Base-by-base conservation (phyloP, 2,113 vertebrate genomes). In the Anolis sagrei region DNA sequence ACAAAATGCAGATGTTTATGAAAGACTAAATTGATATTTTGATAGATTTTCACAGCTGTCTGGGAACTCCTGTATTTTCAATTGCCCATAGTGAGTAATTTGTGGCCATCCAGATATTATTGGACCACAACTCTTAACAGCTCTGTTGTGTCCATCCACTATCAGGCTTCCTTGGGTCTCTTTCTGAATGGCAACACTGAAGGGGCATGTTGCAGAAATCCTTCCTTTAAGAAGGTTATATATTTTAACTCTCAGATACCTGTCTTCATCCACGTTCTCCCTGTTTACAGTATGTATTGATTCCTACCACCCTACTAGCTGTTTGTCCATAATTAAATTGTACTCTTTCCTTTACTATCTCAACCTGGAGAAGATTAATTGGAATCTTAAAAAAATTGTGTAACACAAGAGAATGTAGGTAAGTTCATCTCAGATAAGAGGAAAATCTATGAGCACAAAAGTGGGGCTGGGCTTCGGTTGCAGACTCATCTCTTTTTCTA, bases 261-360 rank as follows among this genome's bases (percentile, higher is more conserved):
- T 69, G 62, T 66, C 64, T 82, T 70, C 62, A 69, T 76, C 62
- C 23, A 16, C 34, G 51, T 69, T 82, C 86, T 58, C 14, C 29
- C 34, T 16, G 29, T 48, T 68, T 72, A 82, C 19, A 32, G 18
- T 18, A 61, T 32, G 29, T 76, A 87, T 86, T 76, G 79, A 86
- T 82, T 69, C 14, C 29, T 13, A 72, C 61, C 74, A 64, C 64
- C 54, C 6, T 7, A 10, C 79, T 74, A 81, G n/a, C 69, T 87
- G 79, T 81, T 69, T 82, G 73, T 49, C 25, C 49, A 44, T 82
- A 81, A 87, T 83, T 68, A 87, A 64, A 84, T 84, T 79, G 69
- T 44, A 51, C 81, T 77, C 74, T 48, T 82, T 74, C 54, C 29
- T 81, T 68, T 66, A 64, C 36, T 64, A 66, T 62, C 70, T 49